Percentiles rank a stretch among this genome's conserved stretches.
Conservation (phyloP, 2,113 vertebrate genomes). For the Chrysemys picta region DNA sequence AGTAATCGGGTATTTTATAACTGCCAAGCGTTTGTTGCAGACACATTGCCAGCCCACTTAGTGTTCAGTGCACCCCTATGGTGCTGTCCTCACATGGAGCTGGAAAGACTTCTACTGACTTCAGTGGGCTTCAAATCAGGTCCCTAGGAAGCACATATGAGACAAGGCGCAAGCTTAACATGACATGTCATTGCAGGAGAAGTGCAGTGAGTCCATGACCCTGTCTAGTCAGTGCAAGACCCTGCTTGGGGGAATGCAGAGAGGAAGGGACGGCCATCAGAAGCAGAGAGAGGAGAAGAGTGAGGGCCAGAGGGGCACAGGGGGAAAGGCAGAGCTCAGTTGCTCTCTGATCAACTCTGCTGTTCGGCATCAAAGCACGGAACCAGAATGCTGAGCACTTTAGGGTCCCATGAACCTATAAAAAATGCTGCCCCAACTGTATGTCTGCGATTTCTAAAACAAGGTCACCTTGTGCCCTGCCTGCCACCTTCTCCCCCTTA, state of each 20-base stretch:
- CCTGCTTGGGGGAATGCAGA: background rate
- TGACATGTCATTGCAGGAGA: too few species aligned
- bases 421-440: too few species aligned
- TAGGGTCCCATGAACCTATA: too few species aligned
- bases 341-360: background rate
- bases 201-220: background rate
- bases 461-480: too few species aligned
- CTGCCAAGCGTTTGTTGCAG: background rate
- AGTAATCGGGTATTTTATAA: background rate
- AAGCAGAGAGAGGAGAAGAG: background rate
- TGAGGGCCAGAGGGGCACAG: background rate
- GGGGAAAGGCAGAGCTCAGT: background rate
- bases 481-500: too few species aligned
- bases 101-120: too few species aligned
- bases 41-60: background rate
- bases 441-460: too few species aligned
- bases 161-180: background rate
- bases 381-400: too few species aligned
- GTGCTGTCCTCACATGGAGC: too few species aligned
- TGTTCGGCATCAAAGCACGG: too few species aligned
- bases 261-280: background rate
- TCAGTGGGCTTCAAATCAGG: background rate
- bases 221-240: background rate
- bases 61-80: too few species aligned
- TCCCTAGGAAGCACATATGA: background rate